phyloP scores from a whole-genome alignment of 2,888 invertebrate species.

The Drosophila percnosoma region DNA sequence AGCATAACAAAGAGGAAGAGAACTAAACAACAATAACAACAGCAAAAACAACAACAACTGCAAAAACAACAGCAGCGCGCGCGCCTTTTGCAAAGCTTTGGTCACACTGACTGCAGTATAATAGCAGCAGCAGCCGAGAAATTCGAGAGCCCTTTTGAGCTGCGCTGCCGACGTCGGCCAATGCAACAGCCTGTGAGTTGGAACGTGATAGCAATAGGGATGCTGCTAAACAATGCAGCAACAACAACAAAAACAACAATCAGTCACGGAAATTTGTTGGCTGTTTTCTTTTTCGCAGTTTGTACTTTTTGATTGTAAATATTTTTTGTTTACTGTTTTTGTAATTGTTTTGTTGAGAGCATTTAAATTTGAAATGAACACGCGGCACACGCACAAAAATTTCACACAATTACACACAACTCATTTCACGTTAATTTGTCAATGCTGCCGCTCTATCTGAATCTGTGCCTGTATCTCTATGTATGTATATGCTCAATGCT shows the following conservation, averaged over 20 bases:
- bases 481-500: slow-evolving; percentile 59
- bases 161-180: slow-evolving; percentile 41
- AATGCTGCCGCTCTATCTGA: slow-evolving; percentile 37
- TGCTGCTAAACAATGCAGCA: slow-evolving; percentile 53
- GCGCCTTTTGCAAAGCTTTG: slow-evolving; percentile 39
- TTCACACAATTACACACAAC: slow-evolving; percentile 49
- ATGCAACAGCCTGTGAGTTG: slow-evolving; percentile 50
- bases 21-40: slow-evolving; percentile 24
- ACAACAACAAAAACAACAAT: slow-evolving; percentile 18
- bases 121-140: slow-evolving; percentile 37
- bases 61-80: slow-evolving; percentile 30
- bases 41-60: slow-evolving; percentile 6
- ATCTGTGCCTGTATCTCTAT: slow-evolving; percentile 42
- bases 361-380: slow-evolving; percentile 34
- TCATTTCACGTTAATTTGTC: slow-evolving; percentile 53
- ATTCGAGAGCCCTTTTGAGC: slow-evolving; percentile 64
- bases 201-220: slow-evolving; percentile 63
- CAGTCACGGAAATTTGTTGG: slow-evolving; percentile 40
- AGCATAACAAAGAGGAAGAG: slow-evolving; percentile 29
- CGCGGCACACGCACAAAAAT: slow-evolving; percentile 39
- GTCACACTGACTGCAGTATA: slow-evolving; percentile 44
- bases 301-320: slow-evolving; percentile 28
- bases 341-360: slow-evolving; percentile 13
- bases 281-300: slow-evolving; percentile 28
- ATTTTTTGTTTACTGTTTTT: slow-evolving; percentile 4